Conservation (phyloP, 2,797 vertebrate species). For the Enteromius thamalakanensis region DNA sequence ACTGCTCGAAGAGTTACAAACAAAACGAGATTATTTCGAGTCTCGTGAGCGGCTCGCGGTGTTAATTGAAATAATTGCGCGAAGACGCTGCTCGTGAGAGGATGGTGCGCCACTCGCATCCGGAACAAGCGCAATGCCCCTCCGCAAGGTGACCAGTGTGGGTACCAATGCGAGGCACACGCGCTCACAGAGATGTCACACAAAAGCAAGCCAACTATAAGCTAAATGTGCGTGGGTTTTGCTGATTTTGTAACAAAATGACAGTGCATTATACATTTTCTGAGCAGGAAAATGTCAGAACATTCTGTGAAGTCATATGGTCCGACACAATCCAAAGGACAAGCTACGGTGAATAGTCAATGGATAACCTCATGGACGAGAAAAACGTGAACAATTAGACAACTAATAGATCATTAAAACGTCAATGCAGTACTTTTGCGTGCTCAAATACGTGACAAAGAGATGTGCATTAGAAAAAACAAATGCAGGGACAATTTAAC, state of each 20-base stretch:
- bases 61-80: slow-evolving; percentile 39
- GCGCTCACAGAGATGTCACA: slow-evolving; percentile 43
- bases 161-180: slow-evolving; percentile 61
- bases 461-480: slow-evolving; percentile 8
- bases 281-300: neutral
- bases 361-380: neutral
- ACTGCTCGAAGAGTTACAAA: neutral
- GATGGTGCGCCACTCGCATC: slow-evolving; percentile 68
- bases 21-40: slow-evolving; percentile 8
- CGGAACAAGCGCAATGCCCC: slow-evolving; percentile 65
- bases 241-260: neutral
- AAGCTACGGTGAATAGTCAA: neutral
- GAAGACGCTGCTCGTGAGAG: slow-evolving; percentile 21
- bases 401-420: slow-evolving; percentile 7
- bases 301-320: neutral
- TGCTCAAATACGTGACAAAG: slow-evolving; percentile 48
- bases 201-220: slow-evolving; percentile 22
- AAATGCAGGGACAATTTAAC: slow-evolving; percentile 26
- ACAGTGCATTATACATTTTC: neutral
- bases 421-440: slow-evolving; percentile 59
- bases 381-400: slow-evolving; percentile 15
- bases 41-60: slow-evolving; percentile 39
- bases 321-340: slow-evolving; percentile 14
- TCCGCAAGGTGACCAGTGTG: slow-evolving; percentile 79
- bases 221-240: neutral